Percentiles rank a stretch among this genome's conserved stretches.
These are phyloP conservation scores for Cyphomyrus discorhynchus DNA, from an alignment of 2,113 vertebrate species.

Conservation along the genomic window DNA sequence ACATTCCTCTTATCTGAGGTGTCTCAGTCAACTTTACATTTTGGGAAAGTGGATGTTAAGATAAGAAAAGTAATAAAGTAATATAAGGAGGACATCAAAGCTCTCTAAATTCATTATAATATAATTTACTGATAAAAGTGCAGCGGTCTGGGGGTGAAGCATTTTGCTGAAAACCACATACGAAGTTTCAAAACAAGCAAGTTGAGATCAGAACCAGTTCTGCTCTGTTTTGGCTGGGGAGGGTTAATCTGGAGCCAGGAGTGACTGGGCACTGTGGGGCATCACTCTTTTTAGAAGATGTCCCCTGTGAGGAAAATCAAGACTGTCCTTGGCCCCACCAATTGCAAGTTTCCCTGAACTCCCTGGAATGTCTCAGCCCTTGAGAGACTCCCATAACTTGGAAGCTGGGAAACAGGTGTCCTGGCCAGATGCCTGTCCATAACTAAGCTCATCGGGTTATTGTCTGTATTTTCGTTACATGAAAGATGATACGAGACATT, in stretches of 20 bases:
- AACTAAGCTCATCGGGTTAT: not conserved
- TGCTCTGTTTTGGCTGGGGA: not conserved
- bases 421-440: not conserved
- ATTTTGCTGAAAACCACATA: not conserved
- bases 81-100: not conserved
- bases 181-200: not conserved
- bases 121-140: not conserved
- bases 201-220: not conserved
- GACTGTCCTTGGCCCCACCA: not conserved
- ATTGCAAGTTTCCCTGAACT: not conserved
- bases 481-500: not conserved
- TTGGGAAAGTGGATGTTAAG: not conserved
- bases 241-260: not conserved
- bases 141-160: not conserved
- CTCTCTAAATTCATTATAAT: not conserved
- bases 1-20: not conserved
- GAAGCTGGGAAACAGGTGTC: not conserved
- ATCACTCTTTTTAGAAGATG: not conserved
- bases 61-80: not conserved
- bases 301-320: not conserved
- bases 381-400: conserved; percentile 2
- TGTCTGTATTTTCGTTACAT: not conserved
- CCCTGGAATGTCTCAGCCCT: not conserved
- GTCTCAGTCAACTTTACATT: not conserved
- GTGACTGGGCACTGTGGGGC: not conserved